phyloP scores from a whole-genome alignment of 2,888 invertebrate genomes.

The Onthophagus sagittarius region DNA sequence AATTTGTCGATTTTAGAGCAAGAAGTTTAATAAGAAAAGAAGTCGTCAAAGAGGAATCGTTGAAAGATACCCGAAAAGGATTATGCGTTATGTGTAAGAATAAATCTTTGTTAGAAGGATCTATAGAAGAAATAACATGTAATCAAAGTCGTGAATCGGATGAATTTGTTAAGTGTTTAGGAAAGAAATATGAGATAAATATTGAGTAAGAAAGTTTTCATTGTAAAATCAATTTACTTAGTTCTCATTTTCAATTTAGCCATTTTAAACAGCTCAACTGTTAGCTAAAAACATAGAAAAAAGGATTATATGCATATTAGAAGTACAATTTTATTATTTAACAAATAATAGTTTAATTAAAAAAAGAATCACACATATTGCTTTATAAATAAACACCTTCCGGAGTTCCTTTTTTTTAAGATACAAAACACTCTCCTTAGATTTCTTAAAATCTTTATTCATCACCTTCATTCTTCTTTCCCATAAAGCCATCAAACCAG shows the following conservation, averaged over 20 bases:
- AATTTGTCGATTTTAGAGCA: slow-evolving; percentile 9
- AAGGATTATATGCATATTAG: background rate
- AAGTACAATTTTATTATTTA: slow-evolving; percentile 16
- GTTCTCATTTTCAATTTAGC: no score
- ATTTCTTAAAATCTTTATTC: slow-evolving; percentile 99
- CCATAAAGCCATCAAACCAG: slow-evolving; percentile 94
- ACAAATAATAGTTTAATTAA: slow-evolving; percentile 16
- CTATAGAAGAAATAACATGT: slow-evolving; percentile 34
- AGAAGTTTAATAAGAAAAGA: background rate
- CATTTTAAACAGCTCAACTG: no score
- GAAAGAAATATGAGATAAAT: slow-evolving; percentile 23
- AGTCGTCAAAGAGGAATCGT: slow-evolving; percentile 11
- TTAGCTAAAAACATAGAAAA: no score
- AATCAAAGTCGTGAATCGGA: slow-evolving; percentile 38
- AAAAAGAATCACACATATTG: slow-evolving; percentile 7
- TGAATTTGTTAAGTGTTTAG: slow-evolving; percentile 34
- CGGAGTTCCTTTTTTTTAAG: slow-evolving; percentile 98
- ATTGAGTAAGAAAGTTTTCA: no score
- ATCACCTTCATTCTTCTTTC: slow-evolving; percentile 83
- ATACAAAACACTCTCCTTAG: slow-evolving; percentile 98
- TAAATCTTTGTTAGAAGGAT: slow-evolving; percentile 24
- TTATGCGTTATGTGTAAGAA: no score
- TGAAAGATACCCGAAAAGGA: no score
- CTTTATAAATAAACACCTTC: slow-evolving; percentile 95
- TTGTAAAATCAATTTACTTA: no score